Conservation (phyloP, 2,888 invertebrate species). For the Ganaspis brasiliensis region DNA sequence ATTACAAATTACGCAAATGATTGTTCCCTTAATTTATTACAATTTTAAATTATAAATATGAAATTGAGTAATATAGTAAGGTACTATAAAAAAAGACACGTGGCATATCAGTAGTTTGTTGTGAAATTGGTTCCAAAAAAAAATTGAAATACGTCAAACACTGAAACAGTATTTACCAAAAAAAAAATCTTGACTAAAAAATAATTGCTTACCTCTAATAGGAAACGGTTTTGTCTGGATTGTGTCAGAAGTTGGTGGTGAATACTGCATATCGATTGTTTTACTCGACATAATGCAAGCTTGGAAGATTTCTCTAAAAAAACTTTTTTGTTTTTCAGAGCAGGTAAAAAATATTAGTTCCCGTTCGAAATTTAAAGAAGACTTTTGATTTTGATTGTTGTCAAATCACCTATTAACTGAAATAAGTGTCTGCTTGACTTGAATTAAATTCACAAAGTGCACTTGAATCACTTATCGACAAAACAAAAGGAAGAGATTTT, state of each 20-base stretch:
- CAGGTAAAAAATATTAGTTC: conserved; percentile 8
- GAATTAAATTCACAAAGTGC: background rate
- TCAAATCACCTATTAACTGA: background rate
- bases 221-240: conserved; percentile 95
- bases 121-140: background rate
- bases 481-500: conserved; percentile 49
- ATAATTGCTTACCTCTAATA: conserved; percentile 86
- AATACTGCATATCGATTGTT: conserved; percentile 76
- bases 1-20: no score
- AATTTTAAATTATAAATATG: no score
- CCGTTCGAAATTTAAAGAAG: background rate
- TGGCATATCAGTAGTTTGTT: background rate
- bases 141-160: background rate
- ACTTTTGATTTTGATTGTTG: conserved; percentile 20
- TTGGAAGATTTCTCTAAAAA: conserved; percentile 31
- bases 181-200: conserved; percentile 38
- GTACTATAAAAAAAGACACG: no score
- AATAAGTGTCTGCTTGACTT: background rate
- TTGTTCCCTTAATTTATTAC: no score
- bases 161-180: background rate
- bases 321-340: background rate
- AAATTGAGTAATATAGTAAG: no score
- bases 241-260: conserved; percentile 90
- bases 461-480: conserved; percentile 27
- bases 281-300: conserved; percentile 64